Evolutionary conservation across 1,140 invertebrate genomes (phyloP), one percentile per base, ranked within the genome.

Genomic region (Drosophila dunni): DNA sequence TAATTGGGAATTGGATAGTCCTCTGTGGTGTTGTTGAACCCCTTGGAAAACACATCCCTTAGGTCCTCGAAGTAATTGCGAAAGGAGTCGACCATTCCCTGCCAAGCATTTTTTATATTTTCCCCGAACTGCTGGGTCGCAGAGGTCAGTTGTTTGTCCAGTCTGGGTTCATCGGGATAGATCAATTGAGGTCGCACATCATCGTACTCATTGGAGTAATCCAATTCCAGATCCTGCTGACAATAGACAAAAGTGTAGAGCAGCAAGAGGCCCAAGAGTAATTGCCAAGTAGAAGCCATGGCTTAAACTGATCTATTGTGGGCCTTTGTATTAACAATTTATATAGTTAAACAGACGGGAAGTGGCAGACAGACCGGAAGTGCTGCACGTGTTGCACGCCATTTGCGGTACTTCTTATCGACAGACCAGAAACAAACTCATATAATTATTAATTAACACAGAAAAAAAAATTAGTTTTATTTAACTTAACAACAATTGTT

Each of bases 141-240:
- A 1, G 77, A 50, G 0, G 67, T 42, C 0, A 89, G 20, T 6
- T 72, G 75, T 9, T 64, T 78, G 50, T 90, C 85, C 58, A 89
- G 70, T 3, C 65, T 34, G 7, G 84, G 81, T 8, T 75, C 85
- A 7, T 84, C 78, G 8, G 85, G 84, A 11, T 89, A 84, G 11
- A 61, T 17, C 13, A 90, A 9, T 6, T 84, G 69, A 2, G 84
- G 85, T 1, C 84, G 75, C 57, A 89, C 84, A 46, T 81, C 67
- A 38, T 89, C 84, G 7, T 89, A 90, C 60, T 89, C 84, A 42
- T 89, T 84, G 40, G 84, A 89, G 33, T 89, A 84, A 5, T 89
- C 85, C 46, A 58, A 1, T 0, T 84, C 78, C 1, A 69, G 29
- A 13, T 82, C 76, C 2, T 62, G 20, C 20, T 53, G 13, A 11